Conservation (phyloP, 64 coral and sea anemone genomes). For the Trachythela sp. region DNA sequence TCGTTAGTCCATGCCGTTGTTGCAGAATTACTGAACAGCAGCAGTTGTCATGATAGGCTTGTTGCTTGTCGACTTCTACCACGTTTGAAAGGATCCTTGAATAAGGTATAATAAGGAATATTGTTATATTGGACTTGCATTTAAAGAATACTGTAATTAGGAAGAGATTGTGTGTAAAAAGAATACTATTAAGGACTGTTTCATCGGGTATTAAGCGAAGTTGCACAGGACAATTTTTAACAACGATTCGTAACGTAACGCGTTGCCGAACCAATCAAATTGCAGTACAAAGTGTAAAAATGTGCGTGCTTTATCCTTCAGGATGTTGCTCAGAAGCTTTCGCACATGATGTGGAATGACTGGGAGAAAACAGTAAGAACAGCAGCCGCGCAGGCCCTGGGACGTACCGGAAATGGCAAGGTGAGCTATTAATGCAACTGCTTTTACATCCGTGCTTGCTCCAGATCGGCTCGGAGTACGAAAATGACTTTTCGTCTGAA, state of each 20-base stretch:
- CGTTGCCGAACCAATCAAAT: no score
- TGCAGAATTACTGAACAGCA: conserved; percentile 88
- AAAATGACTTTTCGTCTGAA: no score
- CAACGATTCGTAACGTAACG: no score
- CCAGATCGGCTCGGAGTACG: no score
- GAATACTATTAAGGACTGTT: no score
- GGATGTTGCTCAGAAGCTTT: conserved; percentile 92
- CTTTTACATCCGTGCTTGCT: no score
- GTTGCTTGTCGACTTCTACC: conserved; percentile 86
- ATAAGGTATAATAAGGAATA: conserved; percentile 44
- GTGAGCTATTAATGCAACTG: conserved; percentile 33
- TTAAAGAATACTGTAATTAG: no score
- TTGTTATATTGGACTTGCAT: no score
- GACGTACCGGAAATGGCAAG: conserved; percentile 97
- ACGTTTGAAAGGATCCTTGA: conserved; percentile 68
- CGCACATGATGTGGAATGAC: conserved; percentile 95
- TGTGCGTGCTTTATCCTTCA: neutral
- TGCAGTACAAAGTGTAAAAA: neutral
- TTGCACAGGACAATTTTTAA: no score
- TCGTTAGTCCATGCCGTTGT: conserved; percentile 78
- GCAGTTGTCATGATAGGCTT: conserved; percentile 82
- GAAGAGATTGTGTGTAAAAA: no score
- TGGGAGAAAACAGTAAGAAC: conserved; percentile 85
- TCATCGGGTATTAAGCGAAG: no score
- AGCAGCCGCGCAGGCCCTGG: conserved; percentile 83